Evolutionary conservation across 2,113 vertebrate genomes (phyloP), one percentile per base, ranked within the genome.

Genomic region (Dendrocopos noguchii): DNA sequence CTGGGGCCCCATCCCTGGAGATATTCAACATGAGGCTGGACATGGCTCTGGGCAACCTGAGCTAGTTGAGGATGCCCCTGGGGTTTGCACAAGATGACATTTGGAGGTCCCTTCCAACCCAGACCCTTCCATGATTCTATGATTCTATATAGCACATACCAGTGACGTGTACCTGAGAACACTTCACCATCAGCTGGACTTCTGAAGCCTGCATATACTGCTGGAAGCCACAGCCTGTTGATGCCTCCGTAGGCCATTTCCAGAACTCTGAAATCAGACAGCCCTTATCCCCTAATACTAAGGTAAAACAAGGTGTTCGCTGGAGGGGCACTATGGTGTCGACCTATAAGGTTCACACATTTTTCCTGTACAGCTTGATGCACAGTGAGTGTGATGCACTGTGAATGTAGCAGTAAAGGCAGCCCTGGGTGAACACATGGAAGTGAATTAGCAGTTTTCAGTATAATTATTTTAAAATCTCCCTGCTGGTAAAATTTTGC

Each of bases 61-160:
- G 15, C 42, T 15, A 44, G 14, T 44, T 15, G 14, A 44, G 42
- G 42, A 44, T 44, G 42, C 15, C 42, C 42, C 42, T 44, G 42
- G 42, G 42, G 42, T 14, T 15, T 15, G 42, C 15, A 44, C 13
- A 15, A 42, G 42, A 42, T 47, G 47, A 47, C 18, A 19, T 47
- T 10, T 47, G 47, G 47, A 20, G 47, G 19, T 47, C 19, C 8
- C 47, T 47, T 20, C 20, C 47, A 47, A 9, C 47, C 19, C 47
- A 47, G 47, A 47, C 47, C 47, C 21, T 24, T 13, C 50, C 24
- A 52, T 52, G 50, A 13, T 52, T 52, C 22, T 24, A 25, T 24
- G 12, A 12, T 24, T 52, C 22, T 24, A 52, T 13, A 36, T 0
- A 57, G 53, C 47, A 59, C 61, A 59, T 1, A 9, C 1, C 1